Conservation (phyloP, 2,113 vertebrate species). For the Ciconia stormi region DNA sequence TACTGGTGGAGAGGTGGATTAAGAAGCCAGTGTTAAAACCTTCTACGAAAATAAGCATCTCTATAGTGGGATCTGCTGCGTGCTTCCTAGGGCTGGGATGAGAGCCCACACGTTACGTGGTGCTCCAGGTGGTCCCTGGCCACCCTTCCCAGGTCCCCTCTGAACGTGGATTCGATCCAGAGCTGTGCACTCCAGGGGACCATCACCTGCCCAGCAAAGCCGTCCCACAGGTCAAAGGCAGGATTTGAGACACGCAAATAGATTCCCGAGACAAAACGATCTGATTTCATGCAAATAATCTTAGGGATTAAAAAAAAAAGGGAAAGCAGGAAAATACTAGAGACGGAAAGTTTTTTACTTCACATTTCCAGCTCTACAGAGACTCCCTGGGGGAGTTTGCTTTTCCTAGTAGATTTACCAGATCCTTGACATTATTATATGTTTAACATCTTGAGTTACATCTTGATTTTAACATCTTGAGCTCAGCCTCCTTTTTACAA, state of each 20-base stretch:
- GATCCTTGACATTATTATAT: not conserved
- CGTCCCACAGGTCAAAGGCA: not conserved
- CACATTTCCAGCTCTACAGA: not conserved
- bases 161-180: not conserved
- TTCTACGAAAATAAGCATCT: not conserved
- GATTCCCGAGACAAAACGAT: not conserved
- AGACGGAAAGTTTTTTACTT: not conserved
- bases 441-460: not conserved
- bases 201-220: not conserved
- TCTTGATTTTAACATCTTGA: not conserved
- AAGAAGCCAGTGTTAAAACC: not conserved
- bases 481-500: not conserved
- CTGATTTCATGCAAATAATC: not conserved
- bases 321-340: not conserved
- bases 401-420: not conserved
- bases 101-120: not conserved
- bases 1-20: not conserved
- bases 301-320: not conserved
- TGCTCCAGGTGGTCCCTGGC: not conserved
- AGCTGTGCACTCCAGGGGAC: not conserved
- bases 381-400: not conserved
- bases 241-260: not conserved
- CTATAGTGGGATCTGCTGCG: not conserved
- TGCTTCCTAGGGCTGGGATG: not conserved
- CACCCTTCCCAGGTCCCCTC: not conserved